A percentile compares a stretch with the other conserved stretches of the same genome.
Evolutionary conservation across 2,113 vertebrate species (phyloP).

Genomic region (Meleagris gallopavo): DNA sequence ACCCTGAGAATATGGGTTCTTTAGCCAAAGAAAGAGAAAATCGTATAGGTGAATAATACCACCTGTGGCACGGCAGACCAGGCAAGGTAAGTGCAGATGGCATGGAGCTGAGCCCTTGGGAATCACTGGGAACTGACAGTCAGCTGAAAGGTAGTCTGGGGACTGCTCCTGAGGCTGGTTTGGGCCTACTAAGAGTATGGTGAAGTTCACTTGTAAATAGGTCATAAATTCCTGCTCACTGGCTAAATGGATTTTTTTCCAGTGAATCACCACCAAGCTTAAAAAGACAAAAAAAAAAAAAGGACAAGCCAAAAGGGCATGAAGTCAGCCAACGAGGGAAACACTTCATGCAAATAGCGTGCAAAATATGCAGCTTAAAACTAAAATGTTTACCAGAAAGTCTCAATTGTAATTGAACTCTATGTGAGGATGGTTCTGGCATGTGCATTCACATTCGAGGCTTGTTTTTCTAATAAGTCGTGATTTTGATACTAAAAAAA

Average conservation of each 20-base stretch:
- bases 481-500: background rate
- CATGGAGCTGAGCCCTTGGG: background rate
- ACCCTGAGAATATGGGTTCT: background rate
- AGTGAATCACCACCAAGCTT: background rate
- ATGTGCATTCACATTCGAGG: background rate
- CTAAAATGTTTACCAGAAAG: slow-evolving; percentile 21
- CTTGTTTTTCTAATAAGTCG: background rate
- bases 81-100: background rate
- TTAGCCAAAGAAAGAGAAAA: background rate
- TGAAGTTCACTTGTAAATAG: slow-evolving; percentile 22
- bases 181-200: background rate
- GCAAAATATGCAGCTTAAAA: slow-evolving; percentile 14
- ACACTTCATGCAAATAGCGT: background rate
- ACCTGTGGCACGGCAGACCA: fast-evolving
- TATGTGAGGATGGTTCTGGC: background rate
- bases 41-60: background rate
- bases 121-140: background rate
- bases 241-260: slow-evolving; percentile 25
- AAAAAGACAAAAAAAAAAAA: background rate
- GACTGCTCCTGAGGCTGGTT: background rate
- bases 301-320: slow-evolving; percentile 22
- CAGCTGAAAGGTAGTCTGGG: background rate
- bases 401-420: background rate
- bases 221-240: slow-evolving; percentile 23
- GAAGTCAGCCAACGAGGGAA: slow-evolving; percentile 35